A percentile compares a stretch with the other conserved stretches of the same genome.
Evolutionary conservation across 2,888 invertebrate genomes (phyloP).

Genomic region (Ophion slaviceki): DNA sequence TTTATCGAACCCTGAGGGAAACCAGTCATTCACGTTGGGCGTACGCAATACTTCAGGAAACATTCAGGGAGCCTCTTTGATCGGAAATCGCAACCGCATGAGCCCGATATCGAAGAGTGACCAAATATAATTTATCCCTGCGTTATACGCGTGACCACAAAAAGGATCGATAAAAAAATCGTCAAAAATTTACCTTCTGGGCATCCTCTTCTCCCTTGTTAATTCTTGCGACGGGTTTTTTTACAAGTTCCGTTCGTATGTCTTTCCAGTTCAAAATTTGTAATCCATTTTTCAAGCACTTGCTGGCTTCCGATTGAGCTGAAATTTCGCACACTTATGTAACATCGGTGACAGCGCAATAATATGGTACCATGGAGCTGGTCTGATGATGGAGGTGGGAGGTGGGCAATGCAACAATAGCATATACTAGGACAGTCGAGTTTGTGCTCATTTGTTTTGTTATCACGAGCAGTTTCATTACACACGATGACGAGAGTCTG

Average conservation of each 20-base stretch:
- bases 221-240: constrained; percentile 11
- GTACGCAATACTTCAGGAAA: neutral
- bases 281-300: too few relatives aligned
- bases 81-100: neutral
- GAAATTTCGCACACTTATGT: too few relatives aligned
- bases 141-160: neutral
- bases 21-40: neutral
- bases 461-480: too few relatives aligned
- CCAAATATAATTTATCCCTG: neutral
- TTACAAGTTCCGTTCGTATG: neutral
- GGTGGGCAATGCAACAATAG: too few relatives aligned
- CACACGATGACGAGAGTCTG: too few relatives aligned
- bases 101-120: neutral
- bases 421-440: too few relatives aligned
- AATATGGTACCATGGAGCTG: too few relatives aligned
- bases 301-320: too few relatives aligned
- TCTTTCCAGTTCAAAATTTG: too few relatives aligned
- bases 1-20: neutral
- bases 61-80: neutral
- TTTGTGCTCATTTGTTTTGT: too few relatives aligned
- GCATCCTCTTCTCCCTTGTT: neutral
- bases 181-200: neutral
- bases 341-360: too few relatives aligned
- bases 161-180: neutral
- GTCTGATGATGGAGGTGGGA: too few relatives aligned